Conservation (phyloP, 2,113 vertebrate genomes). For the Ophiodon elongatus region DNA sequence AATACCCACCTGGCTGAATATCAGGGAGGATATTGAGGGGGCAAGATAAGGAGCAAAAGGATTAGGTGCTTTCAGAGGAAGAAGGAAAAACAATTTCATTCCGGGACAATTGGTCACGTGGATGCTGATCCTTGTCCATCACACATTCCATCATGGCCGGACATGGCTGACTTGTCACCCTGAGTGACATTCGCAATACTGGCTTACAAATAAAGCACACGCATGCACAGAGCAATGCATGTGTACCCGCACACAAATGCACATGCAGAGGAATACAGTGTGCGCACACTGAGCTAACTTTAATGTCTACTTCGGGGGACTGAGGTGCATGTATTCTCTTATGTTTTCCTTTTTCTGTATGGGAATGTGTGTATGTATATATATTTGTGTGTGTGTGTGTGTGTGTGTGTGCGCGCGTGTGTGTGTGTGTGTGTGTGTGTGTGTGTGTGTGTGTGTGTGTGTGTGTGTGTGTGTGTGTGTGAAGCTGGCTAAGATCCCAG, state of each 20-base stretch:
- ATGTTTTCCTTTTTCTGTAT: not conserved
- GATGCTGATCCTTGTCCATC: slow-evolving; percentile 80
- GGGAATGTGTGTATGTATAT: not conserved
- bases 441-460: too few relatives aligned
- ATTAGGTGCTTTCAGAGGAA: not conserved
- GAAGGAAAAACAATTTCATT: slow-evolving; percentile 73
- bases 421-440: too few relatives aligned
- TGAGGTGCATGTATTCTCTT: not conserved
- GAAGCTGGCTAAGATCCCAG: not conserved
- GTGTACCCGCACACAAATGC: not conserved
- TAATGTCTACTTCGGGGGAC: not conserved
- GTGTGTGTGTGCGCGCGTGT: not conserved
- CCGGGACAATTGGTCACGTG: slow-evolving; percentile 73
- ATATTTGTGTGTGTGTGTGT: not conserved
- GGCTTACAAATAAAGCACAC: slow-evolving; percentile 15
- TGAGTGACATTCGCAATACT: slow-evolving; percentile 70
- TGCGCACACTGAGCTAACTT: not conserved
- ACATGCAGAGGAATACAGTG: not conserved
- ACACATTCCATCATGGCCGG: slow-evolving; percentile 81
- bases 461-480: too few relatives aligned
- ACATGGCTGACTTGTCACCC: slow-evolving; percentile 82
- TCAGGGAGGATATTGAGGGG: not conserved
- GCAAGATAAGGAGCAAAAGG: slow-evolving; percentile 1
- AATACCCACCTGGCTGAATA: not conserved
- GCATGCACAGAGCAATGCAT: not conserved